Base-by-base conservation (phyloP, 2,888 invertebrate species). In the Clunio marinus region DNA sequence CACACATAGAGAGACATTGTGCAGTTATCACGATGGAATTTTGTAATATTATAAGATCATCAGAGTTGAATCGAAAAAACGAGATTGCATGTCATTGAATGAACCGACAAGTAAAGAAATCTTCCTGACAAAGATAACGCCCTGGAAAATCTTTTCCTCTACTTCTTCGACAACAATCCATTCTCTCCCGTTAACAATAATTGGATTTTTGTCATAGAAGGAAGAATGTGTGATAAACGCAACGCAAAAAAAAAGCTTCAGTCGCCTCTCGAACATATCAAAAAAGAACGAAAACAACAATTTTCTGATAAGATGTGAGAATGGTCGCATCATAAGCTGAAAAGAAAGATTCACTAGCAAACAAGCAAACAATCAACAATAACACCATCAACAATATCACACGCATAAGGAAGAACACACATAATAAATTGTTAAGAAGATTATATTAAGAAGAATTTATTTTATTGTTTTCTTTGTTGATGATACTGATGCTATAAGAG, bases 361-460 rank as follows among this genome's bases (percentile, higher is more conserved):
- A 8, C 35, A 32, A 32, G 35, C 35, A 8, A 8, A 8, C 13
- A 32, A 13, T 32, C 7, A 32, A 32, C 5, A 32, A 32, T 32
- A 32, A 13, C 7, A 32, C 5, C 35, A 32, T 8, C 35, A n/a
- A 17, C 51, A 22, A 41, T 10, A 13, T n/a, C n/a, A 41, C 13
- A 4, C 41, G 41, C 41, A 7, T 7, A n/a, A 51, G 22, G 20
- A 51, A 62, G n/a, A 24, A 37, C 62, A 62, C 62, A 62, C 37
- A 37, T 41, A 62, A 62, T 62, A 62, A 62, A 62, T 62, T 62
- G 37, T 35, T 62, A 62, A 62, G 62, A 41, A 35, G 62, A 62
- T 62, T 62, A 62, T 22, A 62, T 15, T 41, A 41, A 62, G 25
- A 62, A 62, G 41, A 62, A 62, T 62, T 62, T 62, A 62, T 62